phyloP scores from a whole-genome alignment of 2,113 vertebrate species.

The Sylvia atricapilla region DNA sequence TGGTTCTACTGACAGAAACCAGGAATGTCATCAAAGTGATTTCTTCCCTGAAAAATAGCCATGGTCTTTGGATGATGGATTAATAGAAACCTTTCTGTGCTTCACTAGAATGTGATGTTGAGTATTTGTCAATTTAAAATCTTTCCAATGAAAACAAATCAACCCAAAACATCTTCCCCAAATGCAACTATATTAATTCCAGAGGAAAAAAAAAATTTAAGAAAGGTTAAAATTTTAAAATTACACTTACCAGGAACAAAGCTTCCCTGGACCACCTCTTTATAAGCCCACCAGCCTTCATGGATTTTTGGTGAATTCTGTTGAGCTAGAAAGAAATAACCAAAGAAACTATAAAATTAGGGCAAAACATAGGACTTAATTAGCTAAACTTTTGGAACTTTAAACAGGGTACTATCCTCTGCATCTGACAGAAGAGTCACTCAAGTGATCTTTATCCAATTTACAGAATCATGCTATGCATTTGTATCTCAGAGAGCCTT shows the following conservation, averaged over 20 bases:
- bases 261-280: constrained; percentile 98
- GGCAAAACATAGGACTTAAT: neutral
- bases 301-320: constrained; percentile 96
- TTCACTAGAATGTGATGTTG: neutral
- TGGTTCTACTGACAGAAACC: neutral
- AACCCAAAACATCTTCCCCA: neutral
- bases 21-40: neutral
- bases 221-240: neutral
- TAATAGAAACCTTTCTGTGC: neutral
- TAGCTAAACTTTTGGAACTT: neutral
- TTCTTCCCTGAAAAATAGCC: neutral
- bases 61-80: neutral
- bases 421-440: neutral
- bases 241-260: constrained; percentile 93
- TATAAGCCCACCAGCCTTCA: constrained; percentile 99
- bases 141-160: neutral
- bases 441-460: neutral
- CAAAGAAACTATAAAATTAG: neutral
- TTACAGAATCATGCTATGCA: neutral
- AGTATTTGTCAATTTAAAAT: neutral
- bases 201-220: neutral
- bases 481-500: neutral
- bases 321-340: constrained; percentile 83
- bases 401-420: neutral
- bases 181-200: neutral